Evolutionary conservation across 2,797 vertebrate genomes (phyloP).

Genomic region (Petrocephalus sullivani): DNA sequence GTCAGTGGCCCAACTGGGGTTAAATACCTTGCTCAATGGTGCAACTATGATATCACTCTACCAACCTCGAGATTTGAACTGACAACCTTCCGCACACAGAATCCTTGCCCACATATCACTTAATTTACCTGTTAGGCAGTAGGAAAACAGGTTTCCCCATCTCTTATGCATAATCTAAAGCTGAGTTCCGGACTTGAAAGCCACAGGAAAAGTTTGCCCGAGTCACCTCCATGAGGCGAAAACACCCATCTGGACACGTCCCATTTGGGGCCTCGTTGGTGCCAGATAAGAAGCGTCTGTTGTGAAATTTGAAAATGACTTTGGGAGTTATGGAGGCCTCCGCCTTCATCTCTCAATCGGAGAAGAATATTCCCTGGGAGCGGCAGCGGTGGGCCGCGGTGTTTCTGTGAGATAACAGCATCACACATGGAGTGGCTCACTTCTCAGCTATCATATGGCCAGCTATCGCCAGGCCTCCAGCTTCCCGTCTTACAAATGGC

Average conservation of each 20-base stretch:
- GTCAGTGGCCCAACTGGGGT: background rate
- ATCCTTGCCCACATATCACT: background rate
- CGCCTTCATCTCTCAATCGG: background rate
- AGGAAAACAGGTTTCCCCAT: background rate
- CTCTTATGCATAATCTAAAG: background rate
- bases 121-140: background rate
- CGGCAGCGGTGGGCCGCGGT: background rate
- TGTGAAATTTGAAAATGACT: slow-evolving; percentile 19
- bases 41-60: background rate
- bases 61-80: background rate
- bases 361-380: background rate
- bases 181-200: background rate
- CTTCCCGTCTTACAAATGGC: background rate
- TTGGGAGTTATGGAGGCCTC: slow-evolving; percentile 15
- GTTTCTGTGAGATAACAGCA: background rate
- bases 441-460: background rate
- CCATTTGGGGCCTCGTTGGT: background rate
- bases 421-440: background rate
- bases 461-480: background rate
- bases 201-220: background rate
- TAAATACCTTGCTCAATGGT: background rate
- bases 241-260: background rate
- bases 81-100: background rate
- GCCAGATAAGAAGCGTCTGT: background rate
- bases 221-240: background rate